Evolutionary conservation across 1,140 invertebrate genomes (phyloP).

Genomic region (Drosophila tristis): DNA sequence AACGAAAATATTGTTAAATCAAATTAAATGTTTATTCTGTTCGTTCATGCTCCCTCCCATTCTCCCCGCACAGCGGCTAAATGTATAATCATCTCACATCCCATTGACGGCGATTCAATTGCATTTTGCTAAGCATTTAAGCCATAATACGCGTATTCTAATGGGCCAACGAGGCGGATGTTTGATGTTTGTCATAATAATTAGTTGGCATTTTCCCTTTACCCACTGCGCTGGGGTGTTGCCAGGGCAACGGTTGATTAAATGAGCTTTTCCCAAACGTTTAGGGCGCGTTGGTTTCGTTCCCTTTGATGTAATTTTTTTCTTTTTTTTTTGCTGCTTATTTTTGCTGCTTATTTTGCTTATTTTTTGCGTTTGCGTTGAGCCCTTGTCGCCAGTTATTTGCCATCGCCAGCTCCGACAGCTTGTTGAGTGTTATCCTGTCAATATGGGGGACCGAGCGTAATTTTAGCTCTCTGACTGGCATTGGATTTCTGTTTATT

Average conservation of each 20-base stretch:
- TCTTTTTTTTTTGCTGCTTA: slow-evolving; percentile 35
- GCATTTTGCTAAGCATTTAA: slow-evolving; percentile 27
- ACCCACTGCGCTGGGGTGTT: slow-evolving; percentile 32
- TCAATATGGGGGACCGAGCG: slow-evolving; percentile 45
- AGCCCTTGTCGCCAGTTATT: slow-evolving; percentile 70
- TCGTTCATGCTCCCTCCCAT: too few species aligned
- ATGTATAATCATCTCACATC: background rate
- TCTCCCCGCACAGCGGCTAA: background rate
- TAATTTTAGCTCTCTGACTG: slow-evolving; percentile 15
- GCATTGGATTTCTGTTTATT: slow-evolving; percentile 45
- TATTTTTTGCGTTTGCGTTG: slow-evolving; percentile 44
- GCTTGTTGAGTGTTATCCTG: slow-evolving; percentile 74
- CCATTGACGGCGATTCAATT: slow-evolving; percentile 26
- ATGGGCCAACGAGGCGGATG: slow-evolving; percentile 16
- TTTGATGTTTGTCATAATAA: slow-evolving; percentile 61
- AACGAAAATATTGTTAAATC: too few species aligned
- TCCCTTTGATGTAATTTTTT: slow-evolving; percentile 61
- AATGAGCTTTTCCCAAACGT: slow-evolving; percentile 49
- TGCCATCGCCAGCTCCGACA: slow-evolving; percentile 65
- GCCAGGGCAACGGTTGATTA: slow-evolving; percentile 65
- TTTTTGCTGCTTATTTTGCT: slow-evolving; percentile 43
- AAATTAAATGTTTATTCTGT: too few species aligned
- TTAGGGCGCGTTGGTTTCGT: background rate
- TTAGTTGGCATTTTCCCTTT: slow-evolving; percentile 53
- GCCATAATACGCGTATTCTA: slow-evolving; percentile 18